phyloP scores from a whole-genome alignment of 2,113 vertebrate genomes.

The Halichoerus grypus region DNA sequence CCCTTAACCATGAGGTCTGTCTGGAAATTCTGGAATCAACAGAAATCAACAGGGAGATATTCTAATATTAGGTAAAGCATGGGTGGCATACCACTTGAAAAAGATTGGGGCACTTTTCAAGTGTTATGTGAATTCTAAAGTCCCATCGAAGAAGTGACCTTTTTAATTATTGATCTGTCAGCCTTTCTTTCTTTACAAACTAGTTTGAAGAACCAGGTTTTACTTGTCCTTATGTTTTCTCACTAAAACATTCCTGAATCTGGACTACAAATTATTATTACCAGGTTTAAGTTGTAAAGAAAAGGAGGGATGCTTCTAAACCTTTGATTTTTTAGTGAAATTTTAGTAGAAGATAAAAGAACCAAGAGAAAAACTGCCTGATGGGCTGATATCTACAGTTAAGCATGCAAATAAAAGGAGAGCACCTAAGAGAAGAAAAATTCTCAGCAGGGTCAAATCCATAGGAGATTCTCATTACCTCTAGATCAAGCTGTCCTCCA shows the following conservation, averaged over 20 bases:
- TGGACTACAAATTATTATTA: background rate
- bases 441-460: constrained; percentile 43
- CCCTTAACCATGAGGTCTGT: background rate
- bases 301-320: background rate
- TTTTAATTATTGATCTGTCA: background rate
- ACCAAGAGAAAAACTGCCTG: background rate
- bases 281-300: background rate
- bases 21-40: background rate
- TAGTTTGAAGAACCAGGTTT: background rate
- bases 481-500: constrained; percentile 18
- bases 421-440: background rate
- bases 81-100: fast-evolving
- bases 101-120: background rate
- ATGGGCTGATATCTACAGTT: background rate
- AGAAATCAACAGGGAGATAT: background rate
- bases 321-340: background rate
- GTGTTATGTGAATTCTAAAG: background rate
- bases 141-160: background rate
- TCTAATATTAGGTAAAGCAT: no score
- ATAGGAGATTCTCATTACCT: background rate
- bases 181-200: background rate
- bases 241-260: background rate
- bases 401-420: no score
- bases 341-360: background rate
- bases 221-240: background rate